A percentile compares a stretch with the other conserved stretches of the same genome.
Evolutionary conservation across 2,888 invertebrate species (phyloP).

Genomic region (Campopleginae sp.): DNA sequence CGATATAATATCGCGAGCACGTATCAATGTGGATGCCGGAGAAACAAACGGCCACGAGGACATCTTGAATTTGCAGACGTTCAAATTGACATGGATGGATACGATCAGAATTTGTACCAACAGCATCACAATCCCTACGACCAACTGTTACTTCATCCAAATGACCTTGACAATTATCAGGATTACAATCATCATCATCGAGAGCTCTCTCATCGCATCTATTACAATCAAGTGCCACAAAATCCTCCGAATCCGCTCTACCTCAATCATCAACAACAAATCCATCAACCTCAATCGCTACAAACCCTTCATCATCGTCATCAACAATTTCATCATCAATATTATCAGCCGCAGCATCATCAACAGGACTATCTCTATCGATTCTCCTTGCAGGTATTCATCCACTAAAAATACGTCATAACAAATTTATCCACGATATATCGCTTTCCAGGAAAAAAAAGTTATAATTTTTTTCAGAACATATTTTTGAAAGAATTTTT

Average conservation of each 20-base stretch:
- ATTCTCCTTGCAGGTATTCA: conserved; percentile 82
- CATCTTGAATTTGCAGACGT: conserved; percentile 40
- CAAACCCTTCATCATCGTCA: conserved; percentile 70
- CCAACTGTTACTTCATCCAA: conserved; percentile 66
- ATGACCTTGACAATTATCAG: conserved; percentile 72
- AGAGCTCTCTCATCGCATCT: conserved; percentile 40
- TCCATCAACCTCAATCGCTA: conserved; percentile 67
- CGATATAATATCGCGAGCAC: conserved; percentile 35
- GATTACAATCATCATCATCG: conserved; percentile 70
- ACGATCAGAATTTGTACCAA: conserved; percentile 79
- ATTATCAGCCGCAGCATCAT: conserved; percentile 80
- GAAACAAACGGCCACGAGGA: not conserved
- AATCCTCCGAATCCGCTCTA: conserved; percentile 36
- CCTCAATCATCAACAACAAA: conserved; percentile 67
- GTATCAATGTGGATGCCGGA: conserved; percentile 3
- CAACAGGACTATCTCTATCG: conserved; percentile 83
- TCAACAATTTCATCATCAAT: conserved; percentile 76
- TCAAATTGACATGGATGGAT: conserved; percentile 78
- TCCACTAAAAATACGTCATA: not conserved
- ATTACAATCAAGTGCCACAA: conserved; percentile 53
- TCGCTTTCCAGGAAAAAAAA: not conserved
- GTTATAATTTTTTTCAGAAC: no score
- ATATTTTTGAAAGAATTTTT: no score
- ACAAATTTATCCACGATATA: not conserved
- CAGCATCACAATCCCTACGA: conserved; percentile 74